These are phyloP conservation scores for Macrosteles quadrilineatus DNA, from an alignment of 1,140 invertebrate genomes.

Conservation along the genomic window DNA sequence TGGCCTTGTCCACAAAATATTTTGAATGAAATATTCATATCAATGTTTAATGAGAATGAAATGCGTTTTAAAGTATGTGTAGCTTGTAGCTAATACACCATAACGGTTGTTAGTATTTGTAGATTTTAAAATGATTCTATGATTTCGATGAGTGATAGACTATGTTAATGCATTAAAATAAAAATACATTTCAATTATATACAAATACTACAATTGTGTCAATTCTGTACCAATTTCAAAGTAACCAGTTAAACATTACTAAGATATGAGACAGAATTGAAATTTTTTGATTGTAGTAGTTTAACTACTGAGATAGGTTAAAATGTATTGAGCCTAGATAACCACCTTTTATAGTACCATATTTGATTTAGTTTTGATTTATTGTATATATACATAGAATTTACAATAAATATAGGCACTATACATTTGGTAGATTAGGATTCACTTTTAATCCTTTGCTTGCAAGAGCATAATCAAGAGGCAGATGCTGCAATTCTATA, in stretches of 20 bases:
- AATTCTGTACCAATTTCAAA: no score
- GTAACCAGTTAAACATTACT: no score
- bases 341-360: background rate
- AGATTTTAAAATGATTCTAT: background rate
- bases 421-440: background rate
- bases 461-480: background rate
- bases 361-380: background rate
- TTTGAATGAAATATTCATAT: background rate
- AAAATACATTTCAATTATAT: background rate
- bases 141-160: background rate
- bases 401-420: background rate
- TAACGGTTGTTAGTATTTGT: background rate
- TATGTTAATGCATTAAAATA: background rate
- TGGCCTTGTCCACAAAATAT: slow-evolving; percentile 1
- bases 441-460: background rate
- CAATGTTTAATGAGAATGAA: background rate
- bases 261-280: no score
- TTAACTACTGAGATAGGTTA: no score
- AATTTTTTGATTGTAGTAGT: no score
- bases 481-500: background rate
- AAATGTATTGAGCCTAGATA: no score
- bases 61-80: background rate
- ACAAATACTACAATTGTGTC: no score
- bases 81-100: background rate
- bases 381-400: background rate